Evolutionary conservation across 1,140 invertebrate species (phyloP).

Genomic region (Periplaneta americana): DNA sequence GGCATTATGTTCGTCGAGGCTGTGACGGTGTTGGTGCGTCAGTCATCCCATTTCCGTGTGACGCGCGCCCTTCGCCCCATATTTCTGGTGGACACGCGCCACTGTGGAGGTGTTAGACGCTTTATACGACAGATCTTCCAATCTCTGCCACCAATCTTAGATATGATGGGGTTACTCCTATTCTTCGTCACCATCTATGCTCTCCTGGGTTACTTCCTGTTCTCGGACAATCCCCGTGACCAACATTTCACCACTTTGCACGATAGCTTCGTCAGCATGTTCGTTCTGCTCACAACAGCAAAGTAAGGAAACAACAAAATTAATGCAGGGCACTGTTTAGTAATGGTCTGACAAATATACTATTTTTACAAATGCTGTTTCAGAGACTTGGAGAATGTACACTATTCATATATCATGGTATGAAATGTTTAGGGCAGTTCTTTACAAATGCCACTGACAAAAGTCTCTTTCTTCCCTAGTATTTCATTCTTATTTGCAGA

Average conservation of each 20-base stretch:
- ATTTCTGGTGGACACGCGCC: conserved; percentile 82
- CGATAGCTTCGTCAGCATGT: conserved; percentile 84
- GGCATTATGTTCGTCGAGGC: conserved; percentile 82
- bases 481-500: too few species aligned
- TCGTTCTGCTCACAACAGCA: conserved; percentile 84
- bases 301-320: conserved; percentile 85
- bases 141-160: conserved; percentile 81
- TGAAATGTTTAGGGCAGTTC: too few species aligned
- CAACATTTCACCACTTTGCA: conserved; percentile 72
- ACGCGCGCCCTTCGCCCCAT: conserved; percentile 84
- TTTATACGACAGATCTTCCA: conserved; percentile 46
- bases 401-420: too few species aligned
- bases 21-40: conserved; percentile 71
- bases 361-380: too few species aligned
- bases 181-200: conserved; percentile 85
- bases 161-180: conserved; percentile 79
- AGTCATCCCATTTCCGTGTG: conserved; percentile 81
- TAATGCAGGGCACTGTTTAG: too few species aligned
- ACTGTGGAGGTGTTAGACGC: conserved; percentile 63
- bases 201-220: conserved; percentile 77
- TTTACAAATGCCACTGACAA: too few species aligned
- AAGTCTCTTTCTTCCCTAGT: too few species aligned
- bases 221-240: conserved; percentile 64
- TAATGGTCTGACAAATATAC: too few species aligned
- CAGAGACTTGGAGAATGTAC: too few species aligned